Conservation (phyloP, 23 tunicate species). For the Clavelina lepadiformis region DNA sequence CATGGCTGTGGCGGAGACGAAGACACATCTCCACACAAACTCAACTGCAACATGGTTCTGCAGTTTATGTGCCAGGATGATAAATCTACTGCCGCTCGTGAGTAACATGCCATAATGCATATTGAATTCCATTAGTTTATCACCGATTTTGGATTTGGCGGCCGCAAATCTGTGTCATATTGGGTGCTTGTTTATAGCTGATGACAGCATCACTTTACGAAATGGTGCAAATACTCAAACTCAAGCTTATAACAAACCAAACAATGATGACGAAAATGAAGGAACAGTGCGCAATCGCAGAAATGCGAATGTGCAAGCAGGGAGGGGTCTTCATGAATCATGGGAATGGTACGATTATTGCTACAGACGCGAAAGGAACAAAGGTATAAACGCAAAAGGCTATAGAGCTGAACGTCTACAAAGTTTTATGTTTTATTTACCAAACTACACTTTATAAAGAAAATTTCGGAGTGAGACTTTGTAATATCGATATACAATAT, state of each 20-base stretch:
- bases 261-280: conserved; percentile 9
- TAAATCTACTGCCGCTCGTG: conserved; percentile 33
- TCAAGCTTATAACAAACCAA: conserved; percentile 31
- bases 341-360: conserved; percentile 95
- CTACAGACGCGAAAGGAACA: conserved; percentile 73
- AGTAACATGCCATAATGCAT: conserved; percentile 4
- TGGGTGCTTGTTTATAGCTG: conserved; percentile 32
- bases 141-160: no score
- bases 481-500: no score
- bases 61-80: conserved; percentile 88
- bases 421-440: no score
- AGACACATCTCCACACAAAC: conserved; percentile 56
- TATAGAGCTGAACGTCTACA: no score
- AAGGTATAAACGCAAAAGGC: no score
- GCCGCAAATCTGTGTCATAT: no score
- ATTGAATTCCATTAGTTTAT: background rate
- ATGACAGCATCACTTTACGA: conserved; percentile 71
- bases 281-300: conserved; percentile 12
- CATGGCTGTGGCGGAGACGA: conserved; percentile 97
- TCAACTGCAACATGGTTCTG: conserved; percentile 82
- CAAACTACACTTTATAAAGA: no score
- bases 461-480: no score
- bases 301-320: conserved; percentile 21
- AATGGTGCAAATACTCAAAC: conserved; percentile 56
- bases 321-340: conserved; percentile 77